Conservation (phyloP, 1,140 invertebrate genomes). For the Bradysia coprophila region DNA sequence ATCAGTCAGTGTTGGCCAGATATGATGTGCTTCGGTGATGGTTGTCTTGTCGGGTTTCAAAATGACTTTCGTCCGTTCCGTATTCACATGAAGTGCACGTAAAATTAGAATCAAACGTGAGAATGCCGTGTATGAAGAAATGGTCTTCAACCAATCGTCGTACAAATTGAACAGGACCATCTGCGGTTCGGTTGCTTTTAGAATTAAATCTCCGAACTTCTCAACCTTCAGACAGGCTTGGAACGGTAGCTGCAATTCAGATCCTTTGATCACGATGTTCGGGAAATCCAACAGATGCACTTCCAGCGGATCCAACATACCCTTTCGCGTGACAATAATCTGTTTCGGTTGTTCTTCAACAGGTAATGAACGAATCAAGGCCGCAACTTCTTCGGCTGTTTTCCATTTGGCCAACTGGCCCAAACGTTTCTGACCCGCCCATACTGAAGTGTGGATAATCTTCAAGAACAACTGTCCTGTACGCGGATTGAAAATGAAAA, state of each 20-base stretch:
- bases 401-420: conserved; percentile 98
- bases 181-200: conserved; percentile 98
- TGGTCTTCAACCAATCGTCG: conserved; percentile 98
- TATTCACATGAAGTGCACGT: conserved; percentile 95
- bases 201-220: conserved; percentile 97
- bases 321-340: conserved; percentile 98
- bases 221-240: conserved; percentile 98
- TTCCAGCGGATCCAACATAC: conserved; percentile 98
- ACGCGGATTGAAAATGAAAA: conserved; percentile 98
- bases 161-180: conserved; percentile 99
- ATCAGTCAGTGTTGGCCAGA: conserved; percentile 94
- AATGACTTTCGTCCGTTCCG: conserved; percentile 95
- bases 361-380: conserved; percentile 92
- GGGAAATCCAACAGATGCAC: conserved; percentile 98
- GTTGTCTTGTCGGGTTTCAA: conserved; percentile 98
- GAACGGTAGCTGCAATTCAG: conserved; percentile 96
- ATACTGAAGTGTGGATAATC: conserved; percentile 99
- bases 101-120: conserved; percentile 93
- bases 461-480: conserved; percentile 99
- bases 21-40: conserved; percentile 96
- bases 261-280: conserved; percentile 99
- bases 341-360: conserved; percentile 99
- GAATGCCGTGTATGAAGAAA: conserved; percentile 92
- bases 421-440: conserved; percentile 93
- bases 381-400: conserved; percentile 99